phyloP scores from a whole-genome alignment of 2,113 vertebrate species.

The Anthoscopus minutus region DNA sequence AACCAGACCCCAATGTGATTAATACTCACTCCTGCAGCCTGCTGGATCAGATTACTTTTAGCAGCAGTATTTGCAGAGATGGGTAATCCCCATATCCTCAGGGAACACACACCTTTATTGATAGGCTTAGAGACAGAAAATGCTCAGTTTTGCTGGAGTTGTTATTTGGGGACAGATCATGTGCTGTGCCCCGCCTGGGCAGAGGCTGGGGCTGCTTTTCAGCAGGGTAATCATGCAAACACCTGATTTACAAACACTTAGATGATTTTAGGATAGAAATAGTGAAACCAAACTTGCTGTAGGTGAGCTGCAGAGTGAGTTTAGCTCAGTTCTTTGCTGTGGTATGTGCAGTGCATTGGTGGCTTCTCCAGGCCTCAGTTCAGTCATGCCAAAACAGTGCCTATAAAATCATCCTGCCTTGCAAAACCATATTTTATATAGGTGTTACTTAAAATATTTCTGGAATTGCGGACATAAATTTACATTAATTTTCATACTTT shows the following conservation, averaged over 20 bases:
- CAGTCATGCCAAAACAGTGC: neutral
- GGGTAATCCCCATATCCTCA: constrained; percentile 39
- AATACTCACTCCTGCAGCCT: neutral
- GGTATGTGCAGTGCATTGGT: neutral
- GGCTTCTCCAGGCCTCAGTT: neutral
- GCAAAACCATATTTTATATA: neutral
- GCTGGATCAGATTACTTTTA: neutral
- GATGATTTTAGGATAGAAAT: neutral
- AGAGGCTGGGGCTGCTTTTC: neutral
- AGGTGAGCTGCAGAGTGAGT: neutral
- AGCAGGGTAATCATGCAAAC: neutral
- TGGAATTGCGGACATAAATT: constrained; percentile 31
- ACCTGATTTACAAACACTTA: neutral
- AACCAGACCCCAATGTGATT: neutral
- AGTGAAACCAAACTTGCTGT: rapidly evolving
- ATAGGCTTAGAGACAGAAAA: neutral
- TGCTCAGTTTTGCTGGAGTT: neutral
- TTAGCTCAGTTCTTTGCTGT: neutral
- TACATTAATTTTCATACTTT: constrained; percentile 51
- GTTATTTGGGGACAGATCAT: neutral
- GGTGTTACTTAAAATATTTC: constrained; percentile 30
- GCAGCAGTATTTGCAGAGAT: neutral
- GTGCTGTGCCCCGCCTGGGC: neutral
- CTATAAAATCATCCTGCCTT: neutral
- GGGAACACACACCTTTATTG: neutral